phyloP scores from a whole-genome alignment of 2,888 invertebrate genomes.

The Oxytorus armatus region DNA sequence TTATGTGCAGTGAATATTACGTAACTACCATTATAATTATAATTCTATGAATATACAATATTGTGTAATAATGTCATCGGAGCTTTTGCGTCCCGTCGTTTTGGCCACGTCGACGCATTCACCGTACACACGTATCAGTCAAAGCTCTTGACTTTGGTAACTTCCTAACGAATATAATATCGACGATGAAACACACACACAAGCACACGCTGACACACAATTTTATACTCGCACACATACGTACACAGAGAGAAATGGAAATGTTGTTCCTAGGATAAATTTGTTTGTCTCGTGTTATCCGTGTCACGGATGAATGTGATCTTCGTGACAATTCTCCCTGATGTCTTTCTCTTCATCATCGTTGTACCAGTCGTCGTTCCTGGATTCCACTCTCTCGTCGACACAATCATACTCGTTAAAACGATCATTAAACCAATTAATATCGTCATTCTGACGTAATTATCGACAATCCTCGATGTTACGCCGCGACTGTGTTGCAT shows the following conservation, averaged over 20 bases:
- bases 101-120: slow-evolving; percentile 12
- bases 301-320: slow-evolving; percentile 54
- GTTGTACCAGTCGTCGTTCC: too few species aligned
- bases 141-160: slow-evolving; percentile 22
- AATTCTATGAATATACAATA: not conserved
- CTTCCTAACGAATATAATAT: slow-evolving; percentile 33
- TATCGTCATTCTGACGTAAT: slow-evolving; percentile 33
- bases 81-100: slow-evolving; percentile 34
- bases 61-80: not conserved
- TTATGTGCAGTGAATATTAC: not conserved
- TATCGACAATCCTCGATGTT: slow-evolving; percentile 23
- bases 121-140: slow-evolving; percentile 23
- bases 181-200: not conserved
- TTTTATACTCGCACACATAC: not conserved
- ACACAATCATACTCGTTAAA: slow-evolving; percentile 56
- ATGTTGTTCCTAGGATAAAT: slow-evolving; percentile 36
- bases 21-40: not conserved
- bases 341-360: slow-evolving; percentile 31
- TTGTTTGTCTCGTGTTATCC: slow-evolving; percentile 14
- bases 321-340: slow-evolving; percentile 28
- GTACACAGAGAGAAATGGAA: not conserved
- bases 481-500: slow-evolving; percentile 89
- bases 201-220: not conserved
- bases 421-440: slow-evolving; percentile 46
- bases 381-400: too few species aligned